These are phyloP conservation scores for Contarinia nasturtii DNA, from an alignment of 1,140 invertebrate genomes.

Conservation along the genomic window DNA sequence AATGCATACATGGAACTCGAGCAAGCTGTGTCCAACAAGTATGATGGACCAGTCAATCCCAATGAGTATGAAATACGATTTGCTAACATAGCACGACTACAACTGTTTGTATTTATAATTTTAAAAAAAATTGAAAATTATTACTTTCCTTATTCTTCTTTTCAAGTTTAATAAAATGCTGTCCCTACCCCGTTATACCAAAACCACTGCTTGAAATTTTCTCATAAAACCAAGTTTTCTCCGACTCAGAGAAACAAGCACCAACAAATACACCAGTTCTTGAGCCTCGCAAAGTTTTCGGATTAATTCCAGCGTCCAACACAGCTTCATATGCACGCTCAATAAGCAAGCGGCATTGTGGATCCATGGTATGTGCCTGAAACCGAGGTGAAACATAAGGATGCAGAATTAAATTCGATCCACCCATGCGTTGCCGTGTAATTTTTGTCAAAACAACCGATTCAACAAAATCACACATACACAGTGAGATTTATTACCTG, in stretches of 20 bases:
- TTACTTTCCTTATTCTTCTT: not conserved
- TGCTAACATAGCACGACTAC: conserved; percentile 76
- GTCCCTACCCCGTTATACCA: conserved; percentile 44
- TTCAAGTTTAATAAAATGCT: not conserved
- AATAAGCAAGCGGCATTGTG: conserved; percentile 27
- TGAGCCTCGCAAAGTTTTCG: conserved; percentile 34
- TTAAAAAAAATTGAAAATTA: no score
- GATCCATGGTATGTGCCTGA: conserved; percentile 30
- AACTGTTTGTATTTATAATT: conserved; percentile 25
- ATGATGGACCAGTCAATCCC: conserved; percentile 55
- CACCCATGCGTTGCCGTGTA: no score
- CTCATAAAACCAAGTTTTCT: conserved; percentile 48
- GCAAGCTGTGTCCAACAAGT: conserved; percentile 73
- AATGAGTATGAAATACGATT: conserved; percentile 69
- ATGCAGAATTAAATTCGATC: conserved; percentile 65
- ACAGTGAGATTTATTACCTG: no score
- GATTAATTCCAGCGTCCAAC: conserved; percentile 22
- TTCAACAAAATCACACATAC: no score
- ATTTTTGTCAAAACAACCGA: no score
- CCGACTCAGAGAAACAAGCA: conserved; percentile 53
- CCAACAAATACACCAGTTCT: conserved; percentile 64
- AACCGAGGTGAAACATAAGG: conserved; percentile 74
- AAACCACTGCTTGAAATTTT: conserved; percentile 34
- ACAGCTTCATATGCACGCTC: conserved; percentile 27
- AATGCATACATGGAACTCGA: conserved; percentile 74